Evolutionary conservation across 53 echinoderm and acorn worm genomes (phyloP), one percentile per base, ranked within the genome.

Genomic region (Patiria pectinifera): DNA sequence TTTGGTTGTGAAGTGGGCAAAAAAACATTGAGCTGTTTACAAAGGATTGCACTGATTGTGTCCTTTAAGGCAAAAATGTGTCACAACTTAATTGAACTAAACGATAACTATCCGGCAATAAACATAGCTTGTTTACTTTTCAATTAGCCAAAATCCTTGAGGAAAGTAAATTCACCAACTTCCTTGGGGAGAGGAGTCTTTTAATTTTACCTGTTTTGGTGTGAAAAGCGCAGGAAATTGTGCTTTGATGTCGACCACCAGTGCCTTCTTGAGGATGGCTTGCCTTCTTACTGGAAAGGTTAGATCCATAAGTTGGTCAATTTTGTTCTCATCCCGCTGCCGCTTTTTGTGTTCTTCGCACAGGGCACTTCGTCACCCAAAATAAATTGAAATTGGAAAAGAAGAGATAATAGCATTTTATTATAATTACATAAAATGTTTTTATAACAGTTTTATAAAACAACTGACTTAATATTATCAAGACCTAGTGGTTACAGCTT

Each of bases 171-270:
- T 53, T 35, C 19, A 71, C 11, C 8, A 53, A 53, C 4, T 71
- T 71, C 16, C 6, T 43, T 26, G 4, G 78, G 78, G 78, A 23
- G 44, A 7, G 5, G 44, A 25, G 6, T 8, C 44, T 78, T 78
- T 35, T 78, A 78, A 78, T 13, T 78, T 6, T 91, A 82, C 81
- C 82, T 91, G 80, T 81, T 61, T 69, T 61, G 91, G 80, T 60
- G 82, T 80, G 66, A 91, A 91, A 11, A 62, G 91, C 25, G 81
- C 59, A 80, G 91, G 81, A 62, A 62, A 91, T 45, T 82, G 80
- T 18, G 59, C 62, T 0, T 80, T 44, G 61, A 90, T 35, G 43
- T 90, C 66, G 35, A 21, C 43, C 2, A 90, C 91, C 61, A 90
- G 35, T 21, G 80, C 62, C 49, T 80, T 80, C 62, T 79, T 90